phyloP scores from a whole-genome alignment of 2,888 invertebrate species.

The Zhuqinia jingwanae region DNA sequence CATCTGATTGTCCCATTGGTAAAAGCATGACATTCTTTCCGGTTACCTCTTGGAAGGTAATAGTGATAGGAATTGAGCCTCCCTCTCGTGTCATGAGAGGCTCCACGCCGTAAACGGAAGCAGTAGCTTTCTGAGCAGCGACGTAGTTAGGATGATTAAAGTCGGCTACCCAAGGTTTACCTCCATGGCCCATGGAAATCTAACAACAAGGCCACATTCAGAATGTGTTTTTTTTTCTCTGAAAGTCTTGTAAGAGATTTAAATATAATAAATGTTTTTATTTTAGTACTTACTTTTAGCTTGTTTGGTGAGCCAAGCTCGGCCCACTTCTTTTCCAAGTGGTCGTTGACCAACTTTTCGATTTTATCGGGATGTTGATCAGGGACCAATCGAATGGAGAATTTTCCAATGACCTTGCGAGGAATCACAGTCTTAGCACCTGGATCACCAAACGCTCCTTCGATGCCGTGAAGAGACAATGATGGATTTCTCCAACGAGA shows the following conservation, averaged over 20 bases:
- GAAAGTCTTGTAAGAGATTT: no score
- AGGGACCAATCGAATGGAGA: slow-evolving; percentile 97
- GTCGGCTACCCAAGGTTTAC: slow-evolving; percentile 96
- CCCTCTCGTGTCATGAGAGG: slow-evolving; percentile 98
- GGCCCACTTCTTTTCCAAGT: slow-evolving; percentile 89
- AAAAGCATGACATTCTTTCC: slow-evolving; percentile 96
- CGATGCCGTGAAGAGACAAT: slow-evolving; percentile 97
- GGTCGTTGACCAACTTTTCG: slow-evolving; percentile 89
- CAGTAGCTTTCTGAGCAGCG: slow-evolving; percentile 91
- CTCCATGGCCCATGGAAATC: slow-evolving; percentile 86
- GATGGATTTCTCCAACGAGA: slow-evolving; percentile 97
- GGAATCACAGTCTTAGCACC: slow-evolving; percentile 98
- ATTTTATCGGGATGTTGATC: slow-evolving; percentile 90
- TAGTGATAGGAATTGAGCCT: slow-evolving; percentile 97
- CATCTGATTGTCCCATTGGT: slow-evolving; percentile 97
- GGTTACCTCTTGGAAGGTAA: slow-evolving; percentile 93
- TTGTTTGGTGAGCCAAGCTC: slow-evolving; percentile 92
- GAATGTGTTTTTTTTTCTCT: no score
- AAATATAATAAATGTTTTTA: no score
- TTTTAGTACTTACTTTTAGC: slow-evolving; percentile 85
- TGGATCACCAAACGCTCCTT: slow-evolving; percentile 95
- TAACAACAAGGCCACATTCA: no score
- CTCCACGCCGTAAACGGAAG: slow-evolving; percentile 92
- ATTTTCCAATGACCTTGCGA: slow-evolving; percentile 96
- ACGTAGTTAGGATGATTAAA: slow-evolving; percentile 95